Evolutionary conservation across 2,113 vertebrate species (phyloP).

Genomic region (Chlorodrepanis virens): DNA sequence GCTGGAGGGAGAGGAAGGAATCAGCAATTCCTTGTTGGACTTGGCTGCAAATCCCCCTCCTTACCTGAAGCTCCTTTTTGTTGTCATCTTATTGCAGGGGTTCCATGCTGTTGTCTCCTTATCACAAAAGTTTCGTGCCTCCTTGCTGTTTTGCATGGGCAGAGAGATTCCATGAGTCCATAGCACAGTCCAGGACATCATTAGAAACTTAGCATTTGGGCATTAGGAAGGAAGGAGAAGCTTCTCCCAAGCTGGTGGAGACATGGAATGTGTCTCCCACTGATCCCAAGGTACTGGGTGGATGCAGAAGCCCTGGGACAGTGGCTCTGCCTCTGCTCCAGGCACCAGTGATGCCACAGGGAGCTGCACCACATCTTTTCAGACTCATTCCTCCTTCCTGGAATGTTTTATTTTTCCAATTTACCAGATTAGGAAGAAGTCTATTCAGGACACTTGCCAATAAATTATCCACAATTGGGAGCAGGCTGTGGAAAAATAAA

Average conservation of each 20-base stretch:
- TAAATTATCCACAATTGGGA: slow-evolving; percentile 74
- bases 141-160: too few species aligned
- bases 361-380: neutral
- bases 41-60: accelerated
- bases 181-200: accelerated
- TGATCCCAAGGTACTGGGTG: neutral
- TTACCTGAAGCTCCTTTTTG: accelerated
- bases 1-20: slow-evolving; percentile 24
- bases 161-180: neutral
- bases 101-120: too few species aligned
- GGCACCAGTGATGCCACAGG: accelerated
- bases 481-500: slow-evolving; percentile 61
- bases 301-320: neutral
- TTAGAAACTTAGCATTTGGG: neutral
- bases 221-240: neutral
- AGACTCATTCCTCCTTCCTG: neutral
- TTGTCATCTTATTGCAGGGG: too few species aligned
- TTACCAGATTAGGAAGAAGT: slow-evolving; percentile 69
- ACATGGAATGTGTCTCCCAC: accelerated
- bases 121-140: too few species aligned
- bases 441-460: slow-evolving; percentile 69
- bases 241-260: neutral
- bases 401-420: neutral
- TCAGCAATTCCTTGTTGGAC: accelerated
- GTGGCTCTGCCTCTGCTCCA: accelerated